These are phyloP conservation scores for Dissostichus mawsoni DNA, from an alignment of 2,113 vertebrate species.

Conservation along the genomic window DNA sequence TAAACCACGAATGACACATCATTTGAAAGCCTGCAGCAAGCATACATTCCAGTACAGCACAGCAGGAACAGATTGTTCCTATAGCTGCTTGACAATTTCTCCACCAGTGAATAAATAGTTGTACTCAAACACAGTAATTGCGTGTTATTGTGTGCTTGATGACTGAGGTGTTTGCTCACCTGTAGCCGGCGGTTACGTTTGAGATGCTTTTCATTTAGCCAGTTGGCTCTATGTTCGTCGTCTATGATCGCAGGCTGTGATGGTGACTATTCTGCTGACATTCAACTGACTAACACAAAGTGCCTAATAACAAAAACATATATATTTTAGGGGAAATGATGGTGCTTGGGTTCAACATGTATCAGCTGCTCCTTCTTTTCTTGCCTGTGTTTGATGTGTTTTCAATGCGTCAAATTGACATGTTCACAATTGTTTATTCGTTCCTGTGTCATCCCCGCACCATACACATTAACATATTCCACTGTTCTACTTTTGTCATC, in stretches of 20 bases:
- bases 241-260: slow-evolving; percentile 41
- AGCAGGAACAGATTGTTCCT: slow-evolving; percentile 44
- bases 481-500: slow-evolving; percentile 51
- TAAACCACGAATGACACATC: slow-evolving; percentile 24
- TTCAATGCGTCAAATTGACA: slow-evolving; percentile 10
- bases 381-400: slow-evolving; percentile 16
- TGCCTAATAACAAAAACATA: slow-evolving; percentile 10
- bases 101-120: slow-evolving; percentile 46
- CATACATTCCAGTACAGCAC: slow-evolving; percentile 26
- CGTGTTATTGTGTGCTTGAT: neutral
- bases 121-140: slow-evolving; percentile 39
- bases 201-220: slow-evolving; percentile 1
- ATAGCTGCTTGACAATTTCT: slow-evolving; percentile 33
- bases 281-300: slow-evolving; percentile 56
- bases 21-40: slow-evolving; percentile 43
- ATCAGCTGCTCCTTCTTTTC: slow-evolving; percentile 16
- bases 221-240: slow-evolving; percentile 39
- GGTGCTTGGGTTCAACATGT: neutral
- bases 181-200: slow-evolving; percentile 12
- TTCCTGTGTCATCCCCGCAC: slow-evolving; percentile 30
- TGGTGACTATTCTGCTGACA: slow-evolving; percentile 35
- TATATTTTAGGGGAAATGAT: slow-evolving; percentile 3
- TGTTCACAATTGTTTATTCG: slow-evolving; percentile 39
- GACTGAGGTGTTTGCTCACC: slow-evolving; percentile 42
- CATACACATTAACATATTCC: slow-evolving; percentile 32